A percentile compares a stretch with the other conserved stretches of the same genome.
Conservation (phyloP, 2,888 invertebrate genomes). For the Eupithecia inturbata region DNA sequence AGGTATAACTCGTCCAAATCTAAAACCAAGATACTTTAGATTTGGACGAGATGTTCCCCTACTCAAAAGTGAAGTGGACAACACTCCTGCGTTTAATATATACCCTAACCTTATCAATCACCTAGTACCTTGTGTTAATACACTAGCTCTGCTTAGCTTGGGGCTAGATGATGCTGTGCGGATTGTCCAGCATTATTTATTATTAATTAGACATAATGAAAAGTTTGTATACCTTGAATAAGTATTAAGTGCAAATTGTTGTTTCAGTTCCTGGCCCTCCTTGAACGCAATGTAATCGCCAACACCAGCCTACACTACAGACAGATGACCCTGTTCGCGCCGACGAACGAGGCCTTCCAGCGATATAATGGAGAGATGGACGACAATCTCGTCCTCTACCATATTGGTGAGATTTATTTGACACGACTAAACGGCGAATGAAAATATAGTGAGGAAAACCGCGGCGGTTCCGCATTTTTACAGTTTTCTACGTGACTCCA, state of each 20-base stretch:
- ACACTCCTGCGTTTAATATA: no score
- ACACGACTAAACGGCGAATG: slow-evolving; percentile 3
- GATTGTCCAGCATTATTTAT: neutral
- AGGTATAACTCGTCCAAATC: no score
- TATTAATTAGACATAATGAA: neutral
- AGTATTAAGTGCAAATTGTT: slow-evolving; percentile 1
- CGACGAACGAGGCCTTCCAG: slow-evolving; percentile 94
- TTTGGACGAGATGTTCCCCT: no score
- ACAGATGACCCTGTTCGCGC: slow-evolving; percentile 94
- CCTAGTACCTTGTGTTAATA: neutral
- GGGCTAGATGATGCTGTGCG: neutral
- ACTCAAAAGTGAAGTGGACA: no score
- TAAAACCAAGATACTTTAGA: no score
- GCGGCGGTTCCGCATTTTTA: neutral
- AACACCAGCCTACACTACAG: slow-evolving; percentile 89
- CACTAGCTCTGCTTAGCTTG: neutral
- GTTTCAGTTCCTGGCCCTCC: slow-evolving; percentile 89
- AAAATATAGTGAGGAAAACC: slow-evolving; percentile 4
- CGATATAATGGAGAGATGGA: slow-evolving; percentile 85
- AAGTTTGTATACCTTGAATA: neutral
- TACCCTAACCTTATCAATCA: no score
- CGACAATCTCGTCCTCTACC: slow-evolving; percentile 88
- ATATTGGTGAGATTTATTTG: slow-evolving; percentile 88
- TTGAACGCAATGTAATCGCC: slow-evolving; percentile 89
- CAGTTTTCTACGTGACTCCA: neutral